Evolutionary conservation across 1,140 invertebrate species (phyloP).

Genomic region (Drosophila albomicans): DNA sequence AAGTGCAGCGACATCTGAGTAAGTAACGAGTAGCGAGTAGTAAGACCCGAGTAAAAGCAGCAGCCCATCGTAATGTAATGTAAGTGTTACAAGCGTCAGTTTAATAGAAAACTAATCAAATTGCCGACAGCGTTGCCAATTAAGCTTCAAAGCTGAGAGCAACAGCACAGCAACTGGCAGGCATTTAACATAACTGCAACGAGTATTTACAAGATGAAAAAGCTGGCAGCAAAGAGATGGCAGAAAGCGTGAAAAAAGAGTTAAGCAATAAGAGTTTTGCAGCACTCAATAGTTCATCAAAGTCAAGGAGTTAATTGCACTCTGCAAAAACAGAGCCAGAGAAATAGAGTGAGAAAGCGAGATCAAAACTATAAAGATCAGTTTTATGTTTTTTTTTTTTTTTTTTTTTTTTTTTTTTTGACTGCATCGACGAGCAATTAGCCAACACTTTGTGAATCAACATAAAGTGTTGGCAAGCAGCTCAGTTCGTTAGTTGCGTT

Average conservation of each 20-base stretch:
- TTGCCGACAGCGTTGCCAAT: constrained; percentile 27
- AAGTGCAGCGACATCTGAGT: background rate
- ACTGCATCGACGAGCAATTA: constrained; percentile 5
- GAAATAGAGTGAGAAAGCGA: background rate
- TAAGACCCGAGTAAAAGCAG: background rate
- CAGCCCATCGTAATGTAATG: background rate
- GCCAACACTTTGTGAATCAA: constrained; percentile 14
- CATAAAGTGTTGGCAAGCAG: constrained; percentile 8
- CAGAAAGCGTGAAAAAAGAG: background rate
- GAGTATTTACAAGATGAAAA: background rate
- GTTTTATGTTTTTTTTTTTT: background rate
- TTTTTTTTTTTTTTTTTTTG: background rate
- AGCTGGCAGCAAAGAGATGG: background rate
- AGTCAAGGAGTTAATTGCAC: constrained; percentile 5
- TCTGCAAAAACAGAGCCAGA: background rate
- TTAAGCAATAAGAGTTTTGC: background rate
- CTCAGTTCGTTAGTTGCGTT: constrained; percentile 5
- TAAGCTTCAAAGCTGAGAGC: background rate
- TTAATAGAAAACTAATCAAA: constrained; percentile 31
- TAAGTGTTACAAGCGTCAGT: background rate
- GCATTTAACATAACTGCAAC: background rate
- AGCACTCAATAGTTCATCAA: background rate
- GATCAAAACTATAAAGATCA: background rate
- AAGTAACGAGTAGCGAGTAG: background rate
- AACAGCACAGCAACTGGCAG: background rate